Conservation (phyloP, 2,797 vertebrate species). For the Antennarius maculatus region DNA sequence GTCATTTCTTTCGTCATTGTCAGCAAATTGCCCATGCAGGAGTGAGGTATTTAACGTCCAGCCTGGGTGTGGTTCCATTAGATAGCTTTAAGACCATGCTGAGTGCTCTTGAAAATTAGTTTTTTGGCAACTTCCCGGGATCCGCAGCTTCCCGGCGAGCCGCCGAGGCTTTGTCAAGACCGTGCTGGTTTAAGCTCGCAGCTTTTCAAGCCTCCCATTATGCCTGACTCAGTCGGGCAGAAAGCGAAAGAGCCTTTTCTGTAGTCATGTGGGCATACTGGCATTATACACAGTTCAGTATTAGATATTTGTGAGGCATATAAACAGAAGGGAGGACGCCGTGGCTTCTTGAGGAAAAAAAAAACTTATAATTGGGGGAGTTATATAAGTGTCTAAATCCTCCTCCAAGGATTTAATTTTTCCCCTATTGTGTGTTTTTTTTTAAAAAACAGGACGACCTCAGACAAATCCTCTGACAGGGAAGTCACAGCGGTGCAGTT, state of each 20-base stretch:
- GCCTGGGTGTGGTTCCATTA: constrained; percentile 68
- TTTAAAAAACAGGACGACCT: constrained; percentile 75
- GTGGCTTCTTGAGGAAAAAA: constrained; percentile 73
- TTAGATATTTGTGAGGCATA: constrained; percentile 85
- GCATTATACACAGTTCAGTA: constrained; percentile 81
- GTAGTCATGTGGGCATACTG: constrained; percentile 81
- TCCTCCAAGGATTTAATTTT: constrained; percentile 79
- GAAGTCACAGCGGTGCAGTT: constrained; percentile 61
- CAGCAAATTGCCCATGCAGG: constrained; percentile 63
- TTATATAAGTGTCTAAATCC: constrained; percentile 87
- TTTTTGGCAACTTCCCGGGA: constrained; percentile 79
- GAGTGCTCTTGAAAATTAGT: constrained; percentile 82
- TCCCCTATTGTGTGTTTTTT: constrained; percentile 73
- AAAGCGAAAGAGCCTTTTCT: constrained; percentile 82
- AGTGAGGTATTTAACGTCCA: constrained; percentile 66
- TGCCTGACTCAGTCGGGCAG: constrained; percentile 82
- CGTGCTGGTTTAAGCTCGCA: constrained; percentile 76
- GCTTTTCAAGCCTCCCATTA: constrained; percentile 82
- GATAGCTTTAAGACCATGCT: constrained; percentile 76
- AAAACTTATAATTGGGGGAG: constrained; percentile 84
- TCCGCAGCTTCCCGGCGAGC: constrained; percentile 71
- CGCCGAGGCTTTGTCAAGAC: constrained; percentile 80
- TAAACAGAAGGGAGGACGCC: constrained; percentile 81
- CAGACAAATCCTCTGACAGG: constrained; percentile 78
- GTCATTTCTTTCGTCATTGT: constrained; percentile 48